Evolutionary conservation across 2,113 vertebrate species (phyloP).

Genomic region (Nothoprocta pentlandii): DNA sequence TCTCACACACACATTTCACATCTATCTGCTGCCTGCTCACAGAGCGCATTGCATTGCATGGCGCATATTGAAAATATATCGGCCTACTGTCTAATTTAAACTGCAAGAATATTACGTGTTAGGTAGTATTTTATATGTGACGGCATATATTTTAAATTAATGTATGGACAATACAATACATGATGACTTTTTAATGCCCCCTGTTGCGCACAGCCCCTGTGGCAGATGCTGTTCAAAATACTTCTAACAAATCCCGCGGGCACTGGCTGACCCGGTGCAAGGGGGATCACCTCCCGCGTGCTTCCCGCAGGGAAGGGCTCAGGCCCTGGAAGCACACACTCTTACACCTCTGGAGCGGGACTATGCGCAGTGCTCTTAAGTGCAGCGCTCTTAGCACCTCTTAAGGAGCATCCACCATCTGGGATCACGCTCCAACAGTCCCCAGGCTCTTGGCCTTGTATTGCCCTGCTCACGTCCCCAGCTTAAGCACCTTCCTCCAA

Average conservation of each 20-base stretch:
- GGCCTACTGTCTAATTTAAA: neutral
- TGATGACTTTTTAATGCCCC: slow-evolving; percentile 8
- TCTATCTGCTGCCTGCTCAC: neutral
- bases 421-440: fast-evolving
- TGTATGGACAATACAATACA: neutral
- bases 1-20: neutral
- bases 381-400: neutral
- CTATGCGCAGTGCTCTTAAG: fast-evolving
- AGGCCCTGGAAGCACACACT: fast-evolving
- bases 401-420: neutral
- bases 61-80: neutral
- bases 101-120: fast-evolving
- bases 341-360: neutral
- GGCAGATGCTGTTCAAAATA: neutral
- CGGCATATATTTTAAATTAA: neutral
- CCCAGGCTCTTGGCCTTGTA: neutral
- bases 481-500: neutral
- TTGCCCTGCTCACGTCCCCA: neutral
- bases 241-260: fast-evolving
- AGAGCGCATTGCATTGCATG: fast-evolving
- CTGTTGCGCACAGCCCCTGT: neutral
- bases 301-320: neutral
- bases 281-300: neutral
- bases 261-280: fast-evolving
- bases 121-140: neutral